These are phyloP conservation scores for Aplochiton taeniatus DNA, from an alignment of 2,797 vertebrate genomes.

Conservation along the genomic window DNA sequence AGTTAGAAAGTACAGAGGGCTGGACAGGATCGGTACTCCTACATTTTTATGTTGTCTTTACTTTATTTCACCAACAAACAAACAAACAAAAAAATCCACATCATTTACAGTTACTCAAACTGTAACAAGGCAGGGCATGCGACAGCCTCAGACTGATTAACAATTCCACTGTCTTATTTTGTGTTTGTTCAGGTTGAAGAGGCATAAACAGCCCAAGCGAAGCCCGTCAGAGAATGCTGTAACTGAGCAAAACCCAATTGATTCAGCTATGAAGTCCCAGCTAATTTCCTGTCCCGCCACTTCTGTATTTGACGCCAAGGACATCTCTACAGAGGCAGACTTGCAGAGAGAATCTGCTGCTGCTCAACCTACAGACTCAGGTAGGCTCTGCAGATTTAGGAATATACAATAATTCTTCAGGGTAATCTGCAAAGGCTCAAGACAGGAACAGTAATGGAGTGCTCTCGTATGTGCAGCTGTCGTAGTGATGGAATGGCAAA, in stretches of 20 bases:
- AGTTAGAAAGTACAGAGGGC: conserved; percentile 3
- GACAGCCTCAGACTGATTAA: neutral
- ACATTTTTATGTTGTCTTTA: no score
- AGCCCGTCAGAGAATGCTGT: conserved; percentile 65
- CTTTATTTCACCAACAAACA: no score
- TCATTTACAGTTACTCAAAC: no score
- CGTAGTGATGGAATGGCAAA: no score
- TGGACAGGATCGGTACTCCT: conserved; percentile 1
- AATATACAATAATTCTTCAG: neutral
- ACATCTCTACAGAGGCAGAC: conserved; percentile 42
- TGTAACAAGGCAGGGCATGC: neutral
- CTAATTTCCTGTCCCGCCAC: conserved; percentile 59
- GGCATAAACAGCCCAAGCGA: conserved; percentile 72
- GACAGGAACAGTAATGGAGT: no score
- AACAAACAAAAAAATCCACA: no score
- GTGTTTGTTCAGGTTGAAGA: conserved; percentile 70
- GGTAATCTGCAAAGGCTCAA: no score
- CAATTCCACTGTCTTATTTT: conserved; percentile 1
- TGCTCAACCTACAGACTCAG: conserved; percentile 43
- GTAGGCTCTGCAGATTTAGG: conserved; percentile 31
- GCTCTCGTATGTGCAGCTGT: no score
- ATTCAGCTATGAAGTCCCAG: conserved; percentile 26
- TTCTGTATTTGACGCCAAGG: conserved; percentile 45
- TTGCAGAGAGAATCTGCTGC: conserved; percentile 28
- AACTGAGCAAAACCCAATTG: conserved; percentile 56